phyloP scores from a whole-genome alignment of 1,140 invertebrate species.

The Brachionus paranguensis region DNA sequence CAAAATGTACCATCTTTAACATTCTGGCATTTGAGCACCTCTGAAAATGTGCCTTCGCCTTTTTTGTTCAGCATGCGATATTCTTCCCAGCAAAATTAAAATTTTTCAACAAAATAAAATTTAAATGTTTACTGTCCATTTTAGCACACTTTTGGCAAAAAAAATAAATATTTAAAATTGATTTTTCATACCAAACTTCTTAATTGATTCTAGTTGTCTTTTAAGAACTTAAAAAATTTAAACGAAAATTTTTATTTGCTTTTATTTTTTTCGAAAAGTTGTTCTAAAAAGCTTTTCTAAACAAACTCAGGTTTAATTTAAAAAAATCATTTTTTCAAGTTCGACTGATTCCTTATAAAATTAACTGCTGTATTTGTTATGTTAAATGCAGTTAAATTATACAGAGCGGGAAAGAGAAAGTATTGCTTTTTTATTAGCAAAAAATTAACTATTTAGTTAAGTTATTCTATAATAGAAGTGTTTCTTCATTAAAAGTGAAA shows the following conservation, averaged over 20 bases:
- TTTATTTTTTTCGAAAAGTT: background rate
- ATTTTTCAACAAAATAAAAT: background rate
- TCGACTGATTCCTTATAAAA: background rate
- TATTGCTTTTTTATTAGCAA: background rate
- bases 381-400: background rate
- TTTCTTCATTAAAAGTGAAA: background rate
- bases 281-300: background rate
- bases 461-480: background rate
- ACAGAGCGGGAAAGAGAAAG: background rate
- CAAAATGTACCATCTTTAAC: slow-evolving; percentile 58
- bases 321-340: background rate
- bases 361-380: background rate
- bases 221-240: background rate
- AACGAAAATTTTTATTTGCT: background rate
- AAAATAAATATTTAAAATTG: background rate
- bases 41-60: slow-evolving; percentile 64
- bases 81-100: slow-evolving; percentile 48
- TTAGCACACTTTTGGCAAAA: background rate
- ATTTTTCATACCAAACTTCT: background rate
- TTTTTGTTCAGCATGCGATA: slow-evolving; percentile 62
- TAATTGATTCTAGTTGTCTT: background rate
- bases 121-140: slow-evolving; percentile 28
- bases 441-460: background rate
- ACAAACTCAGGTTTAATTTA: background rate
- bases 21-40: slow-evolving; percentile 65